Evolutionary conservation across 1,140 invertebrate species (phyloP).

Genomic region (Aphis craccivora): DNA sequence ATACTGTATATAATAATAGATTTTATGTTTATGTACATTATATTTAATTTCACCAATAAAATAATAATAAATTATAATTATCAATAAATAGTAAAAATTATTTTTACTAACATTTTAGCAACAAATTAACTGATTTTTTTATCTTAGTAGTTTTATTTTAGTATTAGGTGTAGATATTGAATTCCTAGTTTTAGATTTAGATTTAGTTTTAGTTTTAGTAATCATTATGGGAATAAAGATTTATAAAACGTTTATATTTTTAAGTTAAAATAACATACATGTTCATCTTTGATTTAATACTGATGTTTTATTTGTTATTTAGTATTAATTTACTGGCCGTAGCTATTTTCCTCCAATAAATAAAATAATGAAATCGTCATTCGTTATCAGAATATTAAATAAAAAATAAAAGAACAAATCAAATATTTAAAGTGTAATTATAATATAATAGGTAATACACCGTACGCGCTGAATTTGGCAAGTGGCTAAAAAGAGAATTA

Average conservation of each 20-base stretch:
- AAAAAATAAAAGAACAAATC: no score
- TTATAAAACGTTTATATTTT: not conserved
- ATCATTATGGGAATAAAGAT: not conserved
- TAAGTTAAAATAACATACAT: not conserved
- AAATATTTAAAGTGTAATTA: no score
- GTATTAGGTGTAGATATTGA: not conserved
- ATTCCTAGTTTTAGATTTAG: conserved; percentile 11
- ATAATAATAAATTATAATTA: not conserved
- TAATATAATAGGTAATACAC: no score
- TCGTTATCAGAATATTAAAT: no score
- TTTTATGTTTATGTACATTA: not conserved
- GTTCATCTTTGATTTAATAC: not conserved
- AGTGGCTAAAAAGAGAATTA: no score
- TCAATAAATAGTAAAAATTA: not conserved
- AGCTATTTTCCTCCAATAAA: no score
- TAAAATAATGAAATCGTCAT: no score
- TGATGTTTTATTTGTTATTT: not conserved
- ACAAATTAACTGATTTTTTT: not conserved
- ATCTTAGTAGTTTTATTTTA: not conserved
- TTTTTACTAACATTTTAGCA: not conserved
- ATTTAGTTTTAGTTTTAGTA: no score
- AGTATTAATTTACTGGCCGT: no score
- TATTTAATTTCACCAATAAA: not conserved
- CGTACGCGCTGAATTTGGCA: no score
- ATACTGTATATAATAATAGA: not conserved